A percentile compares a stretch with the other conserved stretches of the same genome.
Evolutionary conservation across 2,113 vertebrate genomes (phyloP).

Genomic region (Tichodroma muraria): DNA sequence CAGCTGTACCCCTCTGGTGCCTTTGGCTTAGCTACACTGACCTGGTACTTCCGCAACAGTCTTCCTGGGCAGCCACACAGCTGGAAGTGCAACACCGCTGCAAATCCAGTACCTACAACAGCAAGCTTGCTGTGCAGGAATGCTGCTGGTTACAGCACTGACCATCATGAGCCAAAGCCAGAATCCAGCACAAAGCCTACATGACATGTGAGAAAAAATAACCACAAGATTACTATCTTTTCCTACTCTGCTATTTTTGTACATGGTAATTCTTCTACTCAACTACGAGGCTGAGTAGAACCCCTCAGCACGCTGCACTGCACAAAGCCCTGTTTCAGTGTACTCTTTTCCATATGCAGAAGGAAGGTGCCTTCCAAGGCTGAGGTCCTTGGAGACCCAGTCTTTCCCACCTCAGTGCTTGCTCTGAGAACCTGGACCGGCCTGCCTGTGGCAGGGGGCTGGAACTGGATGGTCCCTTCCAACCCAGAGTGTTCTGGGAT

Average conservation of each 20-base stretch:
- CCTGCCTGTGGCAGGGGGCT: not conserved
- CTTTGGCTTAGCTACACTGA: not conserved
- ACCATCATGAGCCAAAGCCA: rapidly evolving
- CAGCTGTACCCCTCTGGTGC: not conserved
- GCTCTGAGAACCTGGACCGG: not conserved
- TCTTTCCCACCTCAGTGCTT: not conserved
- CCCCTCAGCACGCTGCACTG: not conserved
- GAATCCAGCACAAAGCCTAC: not conserved
- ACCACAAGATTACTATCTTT: not conserved
- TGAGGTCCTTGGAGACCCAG: rapidly evolving
- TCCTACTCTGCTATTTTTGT: not conserved
- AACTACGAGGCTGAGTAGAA: rapidly evolving
- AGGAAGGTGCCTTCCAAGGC: not conserved
- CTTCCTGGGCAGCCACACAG: not conserved
- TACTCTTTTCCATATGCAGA: rapidly evolving
- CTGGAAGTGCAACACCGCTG: rapidly evolving
- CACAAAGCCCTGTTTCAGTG: rapidly evolving
- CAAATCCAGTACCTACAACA: rapidly evolving
- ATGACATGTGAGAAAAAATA: rapidly evolving
- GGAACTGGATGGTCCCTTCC: not conserved
- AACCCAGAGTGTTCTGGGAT: not conserved
- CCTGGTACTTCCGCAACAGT: not conserved
- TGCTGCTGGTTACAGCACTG: not conserved
- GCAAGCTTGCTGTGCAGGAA: not conserved
- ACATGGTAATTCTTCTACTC: not conserved